Base-by-base conservation (phyloP, 2,113 vertebrate genomes). In the Etia nguti region DNA sequence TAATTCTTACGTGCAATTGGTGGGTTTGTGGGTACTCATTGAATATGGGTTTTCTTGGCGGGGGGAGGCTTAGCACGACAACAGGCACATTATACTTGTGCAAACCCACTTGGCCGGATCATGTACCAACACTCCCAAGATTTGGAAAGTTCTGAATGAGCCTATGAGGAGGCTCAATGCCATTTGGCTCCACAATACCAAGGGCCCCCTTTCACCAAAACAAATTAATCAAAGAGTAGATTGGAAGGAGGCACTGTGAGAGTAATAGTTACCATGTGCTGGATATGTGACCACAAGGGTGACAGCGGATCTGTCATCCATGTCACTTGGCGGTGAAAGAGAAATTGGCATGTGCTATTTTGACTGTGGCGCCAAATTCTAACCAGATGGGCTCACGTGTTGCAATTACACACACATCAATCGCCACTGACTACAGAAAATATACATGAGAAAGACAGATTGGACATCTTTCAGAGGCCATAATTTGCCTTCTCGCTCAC, bases 351-450 rank as follows among this genome's bases (percentile, higher is more conserved):
- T 88, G 94, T 92, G 88, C 90, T 94, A 93, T 95, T 95, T 94
- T 90, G 86, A 95, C 89, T 24, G 79, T 92, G 92, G 94, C 91
- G 90, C 95, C 92, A 94, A 94, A 94, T 94, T 91, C 92, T 91
- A 93, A 95, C 94, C 95, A 96, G 94, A 95, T 95, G 94, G 94
- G 91, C 84, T 92, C 92, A 94, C 93, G 88, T 95, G 93, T 92
- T 59, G 82, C 91, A 93, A 93, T 93, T 94, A 93, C 79, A 91
- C 79, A 83, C 80, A n/a, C 93, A 92, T 94, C 90, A 85, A 91
- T 95, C 93, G 89, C 52, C 57, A 3, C 57, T 90, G 94, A 95
- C 92, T 92, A 86, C 88, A 91, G 90, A 93, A 95, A 93, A 94
- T 93, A 95, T 92, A 94, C 91, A 93, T 43, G 81, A 65, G 87